These are phyloP conservation scores for Pongo abelii DNA, from an alignment of 2,113 vertebrate genomes.

Conservation along the genomic window DNA sequence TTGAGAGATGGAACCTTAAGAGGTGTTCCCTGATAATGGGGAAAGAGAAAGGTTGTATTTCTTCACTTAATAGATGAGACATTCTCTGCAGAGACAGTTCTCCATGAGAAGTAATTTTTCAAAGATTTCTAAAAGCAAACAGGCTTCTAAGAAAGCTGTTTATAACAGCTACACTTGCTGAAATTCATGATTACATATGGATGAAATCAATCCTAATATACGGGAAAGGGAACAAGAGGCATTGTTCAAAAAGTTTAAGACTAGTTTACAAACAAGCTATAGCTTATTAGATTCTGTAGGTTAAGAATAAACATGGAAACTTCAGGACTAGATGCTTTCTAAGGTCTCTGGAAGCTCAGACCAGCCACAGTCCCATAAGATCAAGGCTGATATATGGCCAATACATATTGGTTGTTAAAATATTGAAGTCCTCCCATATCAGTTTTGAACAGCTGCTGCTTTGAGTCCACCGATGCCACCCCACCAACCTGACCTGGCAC, in stretches of 20 bases:
- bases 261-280: not conserved
- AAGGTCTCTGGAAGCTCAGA: not conserved
- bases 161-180: not conserved
- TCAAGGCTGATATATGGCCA: not conserved
- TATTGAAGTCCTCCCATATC: not conserved
- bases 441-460: not conserved
- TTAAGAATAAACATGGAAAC: slow-evolving; percentile 37
- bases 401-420: not conserved
- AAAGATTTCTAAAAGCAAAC: not conserved
- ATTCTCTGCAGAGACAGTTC: not conserved
- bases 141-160: not conserved
- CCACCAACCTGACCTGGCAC: not conserved
- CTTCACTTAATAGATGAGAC: not conserved
- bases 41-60: not conserved
- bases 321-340: not conserved
- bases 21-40: not conserved
- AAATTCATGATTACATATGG: not conserved
- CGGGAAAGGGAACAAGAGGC: not conserved
- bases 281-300: not conserved
- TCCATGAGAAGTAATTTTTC: not conserved
- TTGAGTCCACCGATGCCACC: not conserved
- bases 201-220: not conserved
- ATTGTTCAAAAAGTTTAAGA: not conserved
- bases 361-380: not conserved
- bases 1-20: not conserved